These are phyloP conservation scores for Chironomus striatipennis DNA, from an alignment of 1,140 invertebrate genomes.

Conservation along the genomic window DNA sequence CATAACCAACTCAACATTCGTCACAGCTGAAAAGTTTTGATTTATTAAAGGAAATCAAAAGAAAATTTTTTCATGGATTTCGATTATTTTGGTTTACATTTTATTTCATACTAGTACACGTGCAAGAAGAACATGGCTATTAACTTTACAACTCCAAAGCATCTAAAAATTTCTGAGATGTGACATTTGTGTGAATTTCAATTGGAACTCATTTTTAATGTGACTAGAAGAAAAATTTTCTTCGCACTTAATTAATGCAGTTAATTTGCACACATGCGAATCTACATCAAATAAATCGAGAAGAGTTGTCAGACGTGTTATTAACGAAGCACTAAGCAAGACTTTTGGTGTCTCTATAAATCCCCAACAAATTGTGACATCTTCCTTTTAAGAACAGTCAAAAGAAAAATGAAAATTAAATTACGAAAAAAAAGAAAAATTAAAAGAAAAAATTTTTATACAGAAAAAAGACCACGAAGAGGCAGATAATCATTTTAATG, in stretches of 20 bases:
- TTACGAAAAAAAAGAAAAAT: no score
- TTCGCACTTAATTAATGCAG: background rate
- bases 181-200: background rate
- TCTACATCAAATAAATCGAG: background rate
- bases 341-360: background rate
- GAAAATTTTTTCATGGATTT: background rate
- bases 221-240: background rate
- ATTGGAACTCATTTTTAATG: background rate
- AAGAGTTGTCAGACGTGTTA: background rate
- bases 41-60: background rate
- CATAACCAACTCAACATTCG: background rate
- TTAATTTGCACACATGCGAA: slow-evolving; percentile 13
- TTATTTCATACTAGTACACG: no score
- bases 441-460: background rate
- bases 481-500: slow-evolving; percentile 11
- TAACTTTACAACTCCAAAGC: no score
- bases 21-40: slow-evolving; percentile 22
- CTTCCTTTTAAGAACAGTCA: background rate
- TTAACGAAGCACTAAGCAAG: background rate
- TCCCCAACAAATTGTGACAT: background rate
- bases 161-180: no score
- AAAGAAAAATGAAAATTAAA: background rate
- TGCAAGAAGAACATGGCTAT: no score
- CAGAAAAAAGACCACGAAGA: background rate
- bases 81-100: background rate